phyloP scores from a whole-genome alignment of 2,113 vertebrate genomes.

The Fukomys damarensis region DNA sequence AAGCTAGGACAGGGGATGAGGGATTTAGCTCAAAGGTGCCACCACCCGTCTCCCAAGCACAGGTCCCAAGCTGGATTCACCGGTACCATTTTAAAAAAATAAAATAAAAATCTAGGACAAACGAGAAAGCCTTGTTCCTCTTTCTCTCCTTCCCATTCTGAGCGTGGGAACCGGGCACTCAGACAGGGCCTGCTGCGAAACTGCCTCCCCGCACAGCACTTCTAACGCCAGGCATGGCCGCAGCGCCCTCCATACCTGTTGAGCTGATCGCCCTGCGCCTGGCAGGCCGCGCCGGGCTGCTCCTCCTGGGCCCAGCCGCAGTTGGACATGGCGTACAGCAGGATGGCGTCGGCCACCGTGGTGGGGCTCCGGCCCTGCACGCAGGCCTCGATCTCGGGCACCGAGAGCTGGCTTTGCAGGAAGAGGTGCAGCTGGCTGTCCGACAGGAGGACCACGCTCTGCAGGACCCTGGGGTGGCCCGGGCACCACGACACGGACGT shows the following conservation, averaged over 20 bases:
- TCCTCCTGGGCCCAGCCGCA: constrained; percentile 92
- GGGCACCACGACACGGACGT: background rate
- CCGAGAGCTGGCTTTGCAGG: constrained; percentile 96
- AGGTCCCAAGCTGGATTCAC: too few relatives aligned
- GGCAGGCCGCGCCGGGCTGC: constrained; percentile 25
- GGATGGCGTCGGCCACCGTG: constrained; percentile 93
- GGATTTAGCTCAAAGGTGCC: too few relatives aligned
- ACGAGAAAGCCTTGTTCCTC: background rate
- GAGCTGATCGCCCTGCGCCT: constrained; percentile 19
- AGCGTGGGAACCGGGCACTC: background rate
- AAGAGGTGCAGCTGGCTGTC: constrained; percentile 98
- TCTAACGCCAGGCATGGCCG: too few relatives aligned
- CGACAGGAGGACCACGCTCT: constrained; percentile 95
- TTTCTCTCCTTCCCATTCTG: background rate
- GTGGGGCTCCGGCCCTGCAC: constrained; percentile 92
- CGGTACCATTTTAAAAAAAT: too few relatives aligned
- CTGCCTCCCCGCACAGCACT: too few relatives aligned
- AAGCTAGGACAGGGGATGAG: too few relatives aligned
- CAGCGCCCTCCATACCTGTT: constrained; percentile 73
- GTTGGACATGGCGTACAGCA: constrained; percentile 93
- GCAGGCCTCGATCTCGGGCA: constrained; percentile 93
- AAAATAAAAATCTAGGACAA: too few relatives aligned
- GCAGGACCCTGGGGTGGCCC: constrained; percentile 88
- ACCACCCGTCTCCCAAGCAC: too few relatives aligned
- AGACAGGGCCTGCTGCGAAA: background rate